Evolutionary conservation across 2,888 invertebrate genomes (phyloP).

Genomic region (Cryptosula pallasiana): DNA sequence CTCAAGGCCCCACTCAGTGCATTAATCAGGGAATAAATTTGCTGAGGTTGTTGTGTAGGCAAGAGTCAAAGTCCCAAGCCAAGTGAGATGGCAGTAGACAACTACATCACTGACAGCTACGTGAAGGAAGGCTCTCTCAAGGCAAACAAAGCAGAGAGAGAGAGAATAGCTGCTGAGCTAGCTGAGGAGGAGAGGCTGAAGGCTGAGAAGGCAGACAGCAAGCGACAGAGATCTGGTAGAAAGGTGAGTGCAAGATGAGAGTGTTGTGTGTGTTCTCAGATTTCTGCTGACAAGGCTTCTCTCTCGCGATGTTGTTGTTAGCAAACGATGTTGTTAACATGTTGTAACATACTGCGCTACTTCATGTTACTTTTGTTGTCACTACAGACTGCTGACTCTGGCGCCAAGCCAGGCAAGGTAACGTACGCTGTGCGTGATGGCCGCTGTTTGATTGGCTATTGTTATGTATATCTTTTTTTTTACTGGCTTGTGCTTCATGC

Average conservation of each 20-base stretch:
- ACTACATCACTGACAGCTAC: slow-evolving; percentile 31
- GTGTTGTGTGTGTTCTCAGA: no score
- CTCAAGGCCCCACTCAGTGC: no score
- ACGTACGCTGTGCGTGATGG: background rate
- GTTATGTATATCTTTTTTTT: no score
- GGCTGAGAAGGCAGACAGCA: slow-evolving; percentile 32
- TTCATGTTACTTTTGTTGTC: no score
- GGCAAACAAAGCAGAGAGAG: slow-evolving; percentile 45
- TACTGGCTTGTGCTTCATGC: no score
- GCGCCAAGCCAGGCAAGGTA: background rate
- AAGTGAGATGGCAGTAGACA: background rate
- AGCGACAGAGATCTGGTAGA: slow-evolving; percentile 6
- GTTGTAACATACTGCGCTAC: no score
- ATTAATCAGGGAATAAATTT: no score
- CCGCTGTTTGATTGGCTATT: no score
- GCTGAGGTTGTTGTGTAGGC: background rate
- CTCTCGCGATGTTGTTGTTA: no score
- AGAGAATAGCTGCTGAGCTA: slow-evolving; percentile 40
- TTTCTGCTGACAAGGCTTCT: no score
- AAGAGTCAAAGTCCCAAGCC: slow-evolving; percentile 24
- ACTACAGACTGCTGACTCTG: background rate
- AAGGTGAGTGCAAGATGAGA: no score
- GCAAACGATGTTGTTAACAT: no score
- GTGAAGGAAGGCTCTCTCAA: slow-evolving; percentile 45
- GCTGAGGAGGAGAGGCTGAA: slow-evolving; percentile 45